Base-by-base conservation (phyloP, 2,888 invertebrate genomes). In the Lacanobia oleracea region DNA sequence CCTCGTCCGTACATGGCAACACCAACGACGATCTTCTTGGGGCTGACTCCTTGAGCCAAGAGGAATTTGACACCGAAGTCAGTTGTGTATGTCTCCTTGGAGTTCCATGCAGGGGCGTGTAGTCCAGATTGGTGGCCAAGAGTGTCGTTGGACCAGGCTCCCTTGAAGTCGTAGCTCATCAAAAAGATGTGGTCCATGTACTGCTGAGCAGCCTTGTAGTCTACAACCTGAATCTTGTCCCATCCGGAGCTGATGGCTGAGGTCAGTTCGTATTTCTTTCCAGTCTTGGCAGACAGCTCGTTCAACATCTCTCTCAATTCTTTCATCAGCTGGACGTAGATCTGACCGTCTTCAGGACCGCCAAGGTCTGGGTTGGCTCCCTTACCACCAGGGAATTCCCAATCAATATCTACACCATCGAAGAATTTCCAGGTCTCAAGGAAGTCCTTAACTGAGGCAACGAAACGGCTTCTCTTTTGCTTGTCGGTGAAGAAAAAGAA, bases 351-450 rank as follows among this genome's bases (percentile, higher is more conserved):
- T 57, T 94, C 91, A 48, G 95, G 95, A 16, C 93, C 89, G 16
- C 96, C 96, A 14, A 96, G 91, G 63, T 93, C 87, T 48, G 95
- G 95, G 82, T 95, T 96, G 8, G 96, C 96, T 21, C 96, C 96
- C 72, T 96, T 95, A 74, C 96, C 96, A 60, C 96, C 96, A 86
- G 96, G 96, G 93, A 96, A 96, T 78, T 96, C 96, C 96, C 96
- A 96, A 79, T 96, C 96, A 69, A 96, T 96, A 57, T 96, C 96
- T 5, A 96, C 95, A 37, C 96, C 96, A 60, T 96, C 96, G 65
- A 95, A 96, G 92, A 96, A 96, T 78, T 96, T 96, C 96, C 96
- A 96, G 2, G 96, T 96, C 75, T 92, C 90, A 0, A 96, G 90
- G 88, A 96, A 96, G 57, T 96, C 96, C 79, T 93, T 95, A 0